phyloP scores from a whole-genome alignment of 2,113 vertebrate genomes.

The Riparia riparia region DNA sequence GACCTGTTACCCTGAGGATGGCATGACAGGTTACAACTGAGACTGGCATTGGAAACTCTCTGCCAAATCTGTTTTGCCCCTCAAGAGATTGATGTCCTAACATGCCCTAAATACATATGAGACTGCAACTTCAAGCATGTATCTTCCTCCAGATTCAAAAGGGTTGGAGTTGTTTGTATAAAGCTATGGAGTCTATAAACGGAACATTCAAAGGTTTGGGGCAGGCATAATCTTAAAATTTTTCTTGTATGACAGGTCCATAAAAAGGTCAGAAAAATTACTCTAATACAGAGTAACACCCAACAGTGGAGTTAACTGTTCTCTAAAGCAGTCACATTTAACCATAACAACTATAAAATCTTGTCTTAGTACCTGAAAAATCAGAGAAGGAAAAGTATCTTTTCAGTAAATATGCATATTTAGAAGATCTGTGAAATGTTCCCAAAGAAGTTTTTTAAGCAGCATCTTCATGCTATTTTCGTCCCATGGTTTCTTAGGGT shows the following conservation, averaged over 20 bases:
- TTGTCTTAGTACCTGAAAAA: background rate
- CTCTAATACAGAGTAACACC: background rate
- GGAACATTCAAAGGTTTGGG: background rate
- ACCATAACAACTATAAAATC: background rate
- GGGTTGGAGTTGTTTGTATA: background rate
- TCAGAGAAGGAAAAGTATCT: background rate
- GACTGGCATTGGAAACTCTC: background rate
- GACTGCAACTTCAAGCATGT: background rate
- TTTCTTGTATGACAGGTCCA: background rate
- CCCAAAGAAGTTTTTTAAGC: background rate
- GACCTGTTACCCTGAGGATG: background rate
- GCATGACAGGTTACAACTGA: background rate
- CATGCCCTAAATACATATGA: background rate
- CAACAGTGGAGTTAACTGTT: background rate
- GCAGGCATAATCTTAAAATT: background rate
- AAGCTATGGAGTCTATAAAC: background rate
- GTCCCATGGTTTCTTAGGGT: fast-evolving
- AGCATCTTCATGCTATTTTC: fast-evolving
- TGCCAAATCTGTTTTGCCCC: background rate
- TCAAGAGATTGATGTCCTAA: background rate
- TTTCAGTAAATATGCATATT: background rate
- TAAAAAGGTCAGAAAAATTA: background rate
- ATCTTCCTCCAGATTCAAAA: background rate
- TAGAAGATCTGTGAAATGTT: background rate
- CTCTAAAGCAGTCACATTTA: background rate